Evolutionary conservation across 2,888 invertebrate species (phyloP).

Genomic region (Chrysolina haemoptera): DNA sequence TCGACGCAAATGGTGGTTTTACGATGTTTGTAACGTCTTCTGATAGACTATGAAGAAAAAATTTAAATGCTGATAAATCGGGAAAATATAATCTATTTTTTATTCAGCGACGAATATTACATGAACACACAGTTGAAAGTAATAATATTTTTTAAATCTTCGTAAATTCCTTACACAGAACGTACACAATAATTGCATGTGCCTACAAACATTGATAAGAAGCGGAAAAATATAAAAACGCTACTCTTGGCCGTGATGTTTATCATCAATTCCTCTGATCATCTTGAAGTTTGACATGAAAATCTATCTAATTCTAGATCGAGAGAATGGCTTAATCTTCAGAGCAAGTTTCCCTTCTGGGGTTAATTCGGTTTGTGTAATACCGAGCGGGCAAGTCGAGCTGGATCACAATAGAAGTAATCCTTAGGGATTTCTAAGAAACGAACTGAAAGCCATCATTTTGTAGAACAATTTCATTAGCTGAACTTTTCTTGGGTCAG

Average conservation of each 20-base stretch:
- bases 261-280: constrained; percentile 56
- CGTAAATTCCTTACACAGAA: too few relatives aligned
- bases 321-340: constrained; percentile 67
- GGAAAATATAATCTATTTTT: too few relatives aligned
- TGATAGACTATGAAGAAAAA: too few relatives aligned
- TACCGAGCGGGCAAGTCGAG: constrained; percentile 59
- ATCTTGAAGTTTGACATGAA: constrained; percentile 62
- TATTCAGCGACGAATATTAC: too few relatives aligned
- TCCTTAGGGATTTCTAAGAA: constrained; percentile 64
- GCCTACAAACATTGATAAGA: too few relatives aligned
- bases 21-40: too few relatives aligned
- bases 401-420: constrained; percentile 67
- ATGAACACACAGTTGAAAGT: too few relatives aligned
- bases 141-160: too few relatives aligned
- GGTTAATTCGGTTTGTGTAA: constrained; percentile 66
- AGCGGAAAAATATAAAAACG: not conserved
- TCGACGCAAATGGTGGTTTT: too few relatives aligned
- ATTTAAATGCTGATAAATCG: too few relatives aligned
- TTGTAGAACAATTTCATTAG: constrained; percentile 64
- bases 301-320: constrained; percentile 67
- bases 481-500: constrained; percentile 59
- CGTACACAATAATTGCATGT: too few relatives aligned
- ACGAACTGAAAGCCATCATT: constrained; percentile 67
- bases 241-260: constrained; percentile 30
- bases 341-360: constrained; percentile 66